Percentiles rank a stretch among this genome's conserved stretches.
phyloP scores from a whole-genome alignment of 64 coral and sea anemone species.

The Catalaphyllia jardinei region DNA sequence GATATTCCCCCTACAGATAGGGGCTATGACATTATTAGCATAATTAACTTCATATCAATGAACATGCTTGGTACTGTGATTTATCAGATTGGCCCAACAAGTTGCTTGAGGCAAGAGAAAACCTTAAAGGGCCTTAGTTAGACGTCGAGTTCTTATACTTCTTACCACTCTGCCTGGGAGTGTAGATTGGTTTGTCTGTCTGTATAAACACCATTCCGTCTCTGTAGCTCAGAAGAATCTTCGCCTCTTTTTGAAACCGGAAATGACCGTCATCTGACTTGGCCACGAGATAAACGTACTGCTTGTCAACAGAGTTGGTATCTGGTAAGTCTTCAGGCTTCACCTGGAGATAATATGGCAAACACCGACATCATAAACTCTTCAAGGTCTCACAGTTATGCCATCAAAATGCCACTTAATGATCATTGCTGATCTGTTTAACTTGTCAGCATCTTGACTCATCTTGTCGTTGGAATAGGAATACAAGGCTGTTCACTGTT shows the following conservation, averaged over 20 bases:
- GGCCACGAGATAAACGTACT: constrained; percentile 67
- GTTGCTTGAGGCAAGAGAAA: no score
- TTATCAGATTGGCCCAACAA: no score
- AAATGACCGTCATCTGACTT: constrained; percentile 59
- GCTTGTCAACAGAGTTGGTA: constrained; percentile 27
- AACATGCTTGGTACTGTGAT: no score
- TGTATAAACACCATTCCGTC: constrained; percentile 63
- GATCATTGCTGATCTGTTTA: no score
- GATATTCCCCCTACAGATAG: no score
- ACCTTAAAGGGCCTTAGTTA: no score
- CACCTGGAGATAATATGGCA: constrained; percentile 8
- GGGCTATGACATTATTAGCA: no score
- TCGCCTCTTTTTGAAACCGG: constrained; percentile 56
- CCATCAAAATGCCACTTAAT: no score
- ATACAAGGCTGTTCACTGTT: no score
- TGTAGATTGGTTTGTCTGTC: constrained; percentile 77
- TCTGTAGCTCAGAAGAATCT: constrained; percentile 57
- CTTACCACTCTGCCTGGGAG: constrained; percentile 60
- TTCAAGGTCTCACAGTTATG: not conserved
- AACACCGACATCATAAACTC: not conserved
- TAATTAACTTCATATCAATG: no score
- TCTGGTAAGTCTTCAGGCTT: constrained; percentile 48
- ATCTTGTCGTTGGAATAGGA: no score
- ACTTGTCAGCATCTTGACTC: no score
- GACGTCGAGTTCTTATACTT: not conserved